Conservation (phyloP, 2,797 vertebrate genomes). For the Myoxocephalus aenaeus region DNA sequence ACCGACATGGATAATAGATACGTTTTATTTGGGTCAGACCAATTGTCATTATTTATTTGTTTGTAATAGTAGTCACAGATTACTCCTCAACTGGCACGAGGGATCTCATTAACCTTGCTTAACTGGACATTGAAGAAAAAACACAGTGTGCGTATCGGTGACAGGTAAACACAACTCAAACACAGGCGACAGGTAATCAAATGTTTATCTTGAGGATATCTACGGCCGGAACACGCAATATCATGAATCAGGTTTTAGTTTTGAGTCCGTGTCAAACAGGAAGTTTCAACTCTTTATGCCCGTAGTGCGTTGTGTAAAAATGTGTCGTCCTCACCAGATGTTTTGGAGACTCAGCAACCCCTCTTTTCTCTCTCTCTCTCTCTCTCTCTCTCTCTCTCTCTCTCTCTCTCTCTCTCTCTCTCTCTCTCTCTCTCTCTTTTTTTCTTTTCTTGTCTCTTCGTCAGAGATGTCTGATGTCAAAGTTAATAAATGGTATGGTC, state of each 20-base stretch:
- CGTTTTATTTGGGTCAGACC: slow-evolving; percentile 61
- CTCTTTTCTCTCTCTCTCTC: background rate
- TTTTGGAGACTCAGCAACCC: background rate
- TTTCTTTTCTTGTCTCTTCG: background rate
- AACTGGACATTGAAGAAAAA: slow-evolving; percentile 29
- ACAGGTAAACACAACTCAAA: slow-evolving; percentile 33
- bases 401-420: background rate
- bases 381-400: background rate
- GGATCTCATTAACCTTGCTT: slow-evolving; percentile 50
- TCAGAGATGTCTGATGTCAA: background rate
- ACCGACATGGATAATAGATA: slow-evolving; percentile 39
- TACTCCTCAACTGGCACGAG: slow-evolving; percentile 31
- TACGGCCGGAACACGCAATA: background rate
- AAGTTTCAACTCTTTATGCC: background rate
- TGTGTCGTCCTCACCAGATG: background rate
- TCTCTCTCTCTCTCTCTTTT: background rate
- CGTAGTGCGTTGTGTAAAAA: background rate
- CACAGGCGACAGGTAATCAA: slow-evolving; percentile 44
- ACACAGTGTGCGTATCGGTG: slow-evolving; percentile 29
- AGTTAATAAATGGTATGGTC: background rate
- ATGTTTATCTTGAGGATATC: slow-evolving; percentile 30
- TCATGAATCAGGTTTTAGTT: background rate
- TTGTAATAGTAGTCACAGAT: slow-evolving; percentile 62
- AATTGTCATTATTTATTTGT: slow-evolving; percentile 75
- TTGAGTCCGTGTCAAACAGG: background rate